These are phyloP conservation scores for Grus americana DNA, from an alignment of 2,113 vertebrate species.

Conservation along the genomic window DNA sequence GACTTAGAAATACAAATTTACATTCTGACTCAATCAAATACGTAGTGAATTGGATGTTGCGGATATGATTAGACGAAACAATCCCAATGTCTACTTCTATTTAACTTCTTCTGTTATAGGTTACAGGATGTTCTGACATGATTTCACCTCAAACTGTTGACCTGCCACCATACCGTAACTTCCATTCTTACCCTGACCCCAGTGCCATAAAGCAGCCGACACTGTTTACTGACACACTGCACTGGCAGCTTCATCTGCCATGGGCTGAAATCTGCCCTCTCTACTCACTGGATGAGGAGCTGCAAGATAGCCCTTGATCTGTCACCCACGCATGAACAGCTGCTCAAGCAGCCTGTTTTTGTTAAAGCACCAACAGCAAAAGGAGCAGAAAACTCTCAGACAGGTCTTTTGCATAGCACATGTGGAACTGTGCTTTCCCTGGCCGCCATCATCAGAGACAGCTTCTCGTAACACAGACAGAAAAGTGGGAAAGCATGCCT, in stretches of 20 bases:
- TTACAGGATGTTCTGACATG: neutral
- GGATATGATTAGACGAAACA: neutral
- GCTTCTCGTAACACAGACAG: neutral
- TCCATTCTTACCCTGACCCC: neutral
- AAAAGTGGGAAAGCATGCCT: neutral
- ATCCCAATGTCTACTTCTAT: neutral
- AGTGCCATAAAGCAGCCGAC: neutral
- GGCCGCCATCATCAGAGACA: neutral
- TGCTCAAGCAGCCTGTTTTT: neutral
- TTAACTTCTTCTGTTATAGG: neutral
- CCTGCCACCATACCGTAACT: neutral
- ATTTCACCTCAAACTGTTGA: neutral
- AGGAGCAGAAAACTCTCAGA: neutral
- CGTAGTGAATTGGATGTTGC: neutral
- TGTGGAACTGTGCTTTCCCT: neutral
- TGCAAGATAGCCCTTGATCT: conserved; percentile 18
- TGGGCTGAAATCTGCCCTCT: conserved; percentile 13
- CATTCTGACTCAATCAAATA: neutral
- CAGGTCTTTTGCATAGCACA: neutral
- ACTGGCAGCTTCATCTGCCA: neutral
- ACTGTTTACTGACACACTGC: neutral
- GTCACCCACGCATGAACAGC: neutral
- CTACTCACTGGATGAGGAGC: neutral
- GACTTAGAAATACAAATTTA: neutral
- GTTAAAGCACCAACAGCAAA: neutral